phyloP scores from a whole-genome alignment of 53 echinoderm and acorn worm genomes.

The Zoroaster sp. region DNA sequence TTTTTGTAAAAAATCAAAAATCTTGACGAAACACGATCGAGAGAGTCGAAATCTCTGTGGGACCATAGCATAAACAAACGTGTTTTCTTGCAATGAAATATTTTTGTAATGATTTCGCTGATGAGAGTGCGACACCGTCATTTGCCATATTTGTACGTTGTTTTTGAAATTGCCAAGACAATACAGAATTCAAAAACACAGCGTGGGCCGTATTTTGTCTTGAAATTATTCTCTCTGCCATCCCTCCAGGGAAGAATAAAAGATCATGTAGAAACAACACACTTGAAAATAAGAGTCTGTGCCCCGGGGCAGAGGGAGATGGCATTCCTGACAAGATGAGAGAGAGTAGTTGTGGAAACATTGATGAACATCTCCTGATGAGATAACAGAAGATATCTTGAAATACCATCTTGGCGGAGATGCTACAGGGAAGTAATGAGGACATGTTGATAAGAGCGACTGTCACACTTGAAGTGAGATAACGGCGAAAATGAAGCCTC shows the following conservation, averaged over 20 bases:
- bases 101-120: too few relatives aligned
- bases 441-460: background rate
- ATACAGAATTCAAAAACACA: too few relatives aligned
- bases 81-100: too few relatives aligned
- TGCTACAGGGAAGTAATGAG: background rate
- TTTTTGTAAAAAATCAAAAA: too few relatives aligned
- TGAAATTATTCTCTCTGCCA: background rate
- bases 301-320: background rate
- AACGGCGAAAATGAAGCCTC: background rate
- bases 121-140: too few relatives aligned
- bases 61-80: too few relatives aligned
- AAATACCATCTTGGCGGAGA: background rate
- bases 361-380: background rate
- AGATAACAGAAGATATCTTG: constrained; percentile 28
- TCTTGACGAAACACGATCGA: too few relatives aligned
- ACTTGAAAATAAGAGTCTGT: background rate
- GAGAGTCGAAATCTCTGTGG: too few relatives aligned
- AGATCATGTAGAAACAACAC: background rate
- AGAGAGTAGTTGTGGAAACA: constrained; percentile 35
- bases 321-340: background rate
- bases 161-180: too few relatives aligned
- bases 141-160: too few relatives aligned
- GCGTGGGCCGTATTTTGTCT: too few relatives aligned
- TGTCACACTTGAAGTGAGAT: background rate
- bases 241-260: background rate